These are phyloP conservation scores for Donacobius atricapilla DNA, from an alignment of 2,113 vertebrate species.

Conservation along the genomic window DNA sequence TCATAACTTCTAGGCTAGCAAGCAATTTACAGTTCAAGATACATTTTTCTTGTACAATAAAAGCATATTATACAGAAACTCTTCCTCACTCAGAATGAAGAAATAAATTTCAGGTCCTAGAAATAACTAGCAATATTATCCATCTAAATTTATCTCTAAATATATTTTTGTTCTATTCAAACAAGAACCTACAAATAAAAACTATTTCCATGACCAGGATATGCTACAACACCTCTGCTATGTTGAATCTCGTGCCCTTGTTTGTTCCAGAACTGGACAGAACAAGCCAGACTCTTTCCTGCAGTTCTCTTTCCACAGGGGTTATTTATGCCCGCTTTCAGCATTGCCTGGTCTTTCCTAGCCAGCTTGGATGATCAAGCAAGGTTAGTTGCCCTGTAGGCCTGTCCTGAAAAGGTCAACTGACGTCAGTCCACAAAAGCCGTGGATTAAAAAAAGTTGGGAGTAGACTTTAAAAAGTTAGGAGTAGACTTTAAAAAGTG, in stretches of 20 bases:
- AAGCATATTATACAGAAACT: neutral
- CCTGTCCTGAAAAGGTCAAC: neutral
- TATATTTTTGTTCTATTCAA: neutral
- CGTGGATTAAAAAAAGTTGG: neutral
- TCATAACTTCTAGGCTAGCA: neutral
- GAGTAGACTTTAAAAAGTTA: neutral
- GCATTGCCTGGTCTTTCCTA: neutral
- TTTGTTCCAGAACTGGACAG: neutral
- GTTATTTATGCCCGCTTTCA: neutral
- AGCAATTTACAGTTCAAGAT: neutral
- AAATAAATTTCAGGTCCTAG: neutral
- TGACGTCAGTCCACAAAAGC: neutral
- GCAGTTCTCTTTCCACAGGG: neutral
- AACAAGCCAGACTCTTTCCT: neutral
- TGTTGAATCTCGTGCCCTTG: neutral
- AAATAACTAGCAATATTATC: neutral
- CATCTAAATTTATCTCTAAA: neutral
- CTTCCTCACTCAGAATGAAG: neutral
- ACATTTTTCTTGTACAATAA: neutral
- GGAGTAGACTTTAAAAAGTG: neutral
- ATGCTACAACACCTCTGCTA: neutral
- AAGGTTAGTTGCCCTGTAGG: neutral
- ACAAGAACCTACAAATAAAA: neutral
- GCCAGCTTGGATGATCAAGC: neutral
- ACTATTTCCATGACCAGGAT: neutral